Percentiles rank a stretch among this genome's conserved stretches.
Evolutionary conservation across 2,797 vertebrate genomes (phyloP).

Genomic region (Bryconaethiops microstoma): DNA sequence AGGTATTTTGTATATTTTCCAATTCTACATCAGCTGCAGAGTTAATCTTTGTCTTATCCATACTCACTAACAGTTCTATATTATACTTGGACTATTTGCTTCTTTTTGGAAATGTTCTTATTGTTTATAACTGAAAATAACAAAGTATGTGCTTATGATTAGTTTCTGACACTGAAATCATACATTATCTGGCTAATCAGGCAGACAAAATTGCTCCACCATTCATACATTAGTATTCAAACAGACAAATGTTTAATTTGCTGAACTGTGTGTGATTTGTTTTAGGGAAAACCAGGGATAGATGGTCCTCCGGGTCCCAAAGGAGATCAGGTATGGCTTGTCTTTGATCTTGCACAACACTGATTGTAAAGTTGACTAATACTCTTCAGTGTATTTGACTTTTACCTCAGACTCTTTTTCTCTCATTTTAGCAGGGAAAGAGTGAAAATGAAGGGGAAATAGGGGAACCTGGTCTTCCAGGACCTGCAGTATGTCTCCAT

Average conservation of each 20-base stretch:
- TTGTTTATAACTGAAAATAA: not conserved
- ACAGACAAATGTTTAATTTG: not conserved
- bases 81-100: not conserved
- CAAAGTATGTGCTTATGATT: not conserved
- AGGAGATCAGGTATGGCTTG: conserved; percentile 73
- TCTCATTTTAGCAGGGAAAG: conserved; percentile 65
- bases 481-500: conserved; percentile 68
- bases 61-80: not conserved
- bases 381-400: not conserved
- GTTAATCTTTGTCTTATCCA: not conserved
- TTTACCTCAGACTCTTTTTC: not conserved
- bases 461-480: conserved; percentile 73
- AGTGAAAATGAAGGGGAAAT: conserved; percentile 74
- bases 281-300: conserved; percentile 72
- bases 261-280: not conserved
- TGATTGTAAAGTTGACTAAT: not conserved
- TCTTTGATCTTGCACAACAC: not conserved
- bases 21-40: not conserved
- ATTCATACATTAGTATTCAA: not conserved
- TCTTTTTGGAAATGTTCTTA: no score
- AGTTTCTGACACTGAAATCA: not conserved
- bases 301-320: conserved; percentile 72
- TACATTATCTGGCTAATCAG: not conserved
- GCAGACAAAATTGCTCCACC: not conserved
- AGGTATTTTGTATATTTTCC: conserved; percentile 64